Evolutionary conservation across 2,888 invertebrate species (phyloP), one percentile per base, ranked within the genome.

Genomic region (Yponomeuta evonymella): DNA sequence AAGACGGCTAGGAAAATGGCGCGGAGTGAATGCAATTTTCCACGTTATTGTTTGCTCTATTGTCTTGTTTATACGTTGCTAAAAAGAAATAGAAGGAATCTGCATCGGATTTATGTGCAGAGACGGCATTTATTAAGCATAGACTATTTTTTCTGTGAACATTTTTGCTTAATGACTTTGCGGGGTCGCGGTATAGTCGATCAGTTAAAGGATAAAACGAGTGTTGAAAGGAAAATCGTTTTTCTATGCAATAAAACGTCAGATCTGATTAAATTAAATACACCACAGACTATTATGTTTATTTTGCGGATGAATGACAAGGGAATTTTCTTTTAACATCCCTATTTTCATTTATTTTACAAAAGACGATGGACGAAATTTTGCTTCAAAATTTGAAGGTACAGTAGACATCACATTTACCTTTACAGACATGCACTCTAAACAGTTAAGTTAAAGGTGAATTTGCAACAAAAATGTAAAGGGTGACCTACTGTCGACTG

Each of bases 1-100:
- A 88, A 86, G 86, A 86, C 81, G 83, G 86, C 72, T 84, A 81
- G 86, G 88, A 89, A 89, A 91, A 88, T 86, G 82, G 51, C 81
- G 82, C 79, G 84, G 80, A 82, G 83, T 82, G 83, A 88, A 89
- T 89, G 87, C 85, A 87, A 89, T 89, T 88, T 86, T 85, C 84
- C 79, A 83, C 83, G 84, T 88, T 88, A 90, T 90, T 90, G 88
- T 90, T 90, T 87, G 85, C 83, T 77, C 85, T 85, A 88, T 89
- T 90, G 88, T 90, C 83, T 84, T 83, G 84, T 89, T 87, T 87
- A 87, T 86, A 85, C 85, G 83, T 82, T 83, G 85, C 81, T 76
- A 77, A 74, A 79, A 81, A 85, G 83, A 78, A 75, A 75, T 74
- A 75, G 36, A 12, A 66, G 23, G 29, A 67, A 23, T 70, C 71